Percentiles rank a stretch among this genome's conserved stretches.
Conservation (phyloP, 2,113 vertebrate species). For the Xenopus borealis region DNA sequence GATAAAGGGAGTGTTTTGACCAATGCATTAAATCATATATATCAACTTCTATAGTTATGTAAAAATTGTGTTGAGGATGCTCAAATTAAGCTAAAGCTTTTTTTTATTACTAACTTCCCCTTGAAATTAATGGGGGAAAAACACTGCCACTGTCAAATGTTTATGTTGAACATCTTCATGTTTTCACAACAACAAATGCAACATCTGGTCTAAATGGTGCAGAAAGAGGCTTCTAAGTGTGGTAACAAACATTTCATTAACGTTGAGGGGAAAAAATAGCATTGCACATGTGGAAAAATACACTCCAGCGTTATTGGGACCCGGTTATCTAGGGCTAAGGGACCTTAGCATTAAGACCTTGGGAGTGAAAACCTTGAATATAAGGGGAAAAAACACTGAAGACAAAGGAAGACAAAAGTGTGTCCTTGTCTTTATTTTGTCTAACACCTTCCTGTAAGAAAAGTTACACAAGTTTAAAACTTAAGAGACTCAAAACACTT, state of each 20-base stretch:
- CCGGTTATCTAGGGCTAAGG: constrained; percentile 67
- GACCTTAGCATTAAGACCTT: constrained; percentile 78
- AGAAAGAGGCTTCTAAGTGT: neutral
- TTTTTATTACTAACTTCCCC: too few species aligned
- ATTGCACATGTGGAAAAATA: neutral
- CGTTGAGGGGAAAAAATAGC: neutral
- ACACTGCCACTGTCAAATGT: neutral
- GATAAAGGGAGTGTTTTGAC: too few species aligned
- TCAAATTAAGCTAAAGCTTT: too few species aligned
- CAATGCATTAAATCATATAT: too few species aligned
- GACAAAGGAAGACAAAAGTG: constrained; percentile 70
- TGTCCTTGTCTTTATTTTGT: constrained; percentile 79
- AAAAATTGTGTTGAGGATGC: too few species aligned
- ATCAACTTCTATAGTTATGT: too few species aligned
- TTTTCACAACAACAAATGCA: neutral
- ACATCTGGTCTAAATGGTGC: neutral
- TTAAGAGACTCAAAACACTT: neutral
- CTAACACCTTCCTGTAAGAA: constrained; percentile 67
- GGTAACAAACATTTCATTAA: neutral
- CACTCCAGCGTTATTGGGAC: constrained; percentile 63
- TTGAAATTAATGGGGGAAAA: too few species aligned
- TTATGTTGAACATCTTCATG: neutral
- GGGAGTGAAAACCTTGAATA: constrained; percentile 76
- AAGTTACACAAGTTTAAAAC: constrained; percentile 62
- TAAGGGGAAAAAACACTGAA: constrained; percentile 40